Evolutionary conservation across 1,140 invertebrate genomes (phyloP).

Genomic region (Oreohelix idahoensis): DNA sequence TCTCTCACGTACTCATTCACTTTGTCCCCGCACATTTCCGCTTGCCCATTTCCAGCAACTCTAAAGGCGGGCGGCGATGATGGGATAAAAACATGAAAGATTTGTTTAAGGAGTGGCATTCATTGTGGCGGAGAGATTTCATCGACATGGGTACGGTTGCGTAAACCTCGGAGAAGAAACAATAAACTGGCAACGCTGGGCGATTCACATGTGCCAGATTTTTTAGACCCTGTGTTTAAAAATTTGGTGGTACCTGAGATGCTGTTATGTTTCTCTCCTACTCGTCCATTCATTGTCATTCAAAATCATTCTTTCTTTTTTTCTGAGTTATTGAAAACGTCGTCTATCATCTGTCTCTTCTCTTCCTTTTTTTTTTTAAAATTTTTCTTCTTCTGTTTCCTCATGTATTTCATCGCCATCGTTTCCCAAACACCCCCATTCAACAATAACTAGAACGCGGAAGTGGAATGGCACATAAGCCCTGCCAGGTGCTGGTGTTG

Average conservation of each 20-base stretch:
- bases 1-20: too few species aligned
- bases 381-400: not conserved
- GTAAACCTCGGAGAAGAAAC: not conserved
- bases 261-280: too few species aligned
- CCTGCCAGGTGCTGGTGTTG: too few species aligned
- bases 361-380: not conserved
- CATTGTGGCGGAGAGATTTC: not conserved
- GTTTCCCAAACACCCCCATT: too few species aligned
- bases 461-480: too few species aligned
- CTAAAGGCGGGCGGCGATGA: not conserved
- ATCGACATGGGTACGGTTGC: not conserved
- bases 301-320: not conserved
- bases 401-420: too few species aligned
- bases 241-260: too few species aligned
- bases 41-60: too few species aligned
- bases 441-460: too few species aligned
- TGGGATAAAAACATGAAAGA: constrained; percentile 3
- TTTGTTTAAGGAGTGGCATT: constrained; percentile 11
- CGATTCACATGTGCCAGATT: not conserved
- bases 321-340: not conserved
- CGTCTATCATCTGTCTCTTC: constrained; percentile 27
- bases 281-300: too few species aligned
- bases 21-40: too few species aligned
- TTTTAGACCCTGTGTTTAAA: not conserved
- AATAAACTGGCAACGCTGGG: not conserved